Conservation (phyloP, 1,140 invertebrate genomes). For the Diachasma alloeum region DNA sequence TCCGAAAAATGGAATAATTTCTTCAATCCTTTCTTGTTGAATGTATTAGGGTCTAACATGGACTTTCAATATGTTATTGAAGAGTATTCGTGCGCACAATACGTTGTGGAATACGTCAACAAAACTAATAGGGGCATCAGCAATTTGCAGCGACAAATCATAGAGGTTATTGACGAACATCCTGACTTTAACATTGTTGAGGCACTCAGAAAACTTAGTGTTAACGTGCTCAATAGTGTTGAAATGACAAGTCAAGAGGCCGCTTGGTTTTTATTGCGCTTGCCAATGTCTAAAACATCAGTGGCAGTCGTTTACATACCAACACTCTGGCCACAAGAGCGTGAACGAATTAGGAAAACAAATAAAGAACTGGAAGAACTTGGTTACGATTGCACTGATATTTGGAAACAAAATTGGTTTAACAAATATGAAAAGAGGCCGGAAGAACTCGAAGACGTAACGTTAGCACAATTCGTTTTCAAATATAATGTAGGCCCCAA, state of each 20-base stretch:
- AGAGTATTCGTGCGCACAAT: conserved; percentile 53
- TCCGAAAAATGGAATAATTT: conserved; percentile 47
- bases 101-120: conserved; percentile 51
- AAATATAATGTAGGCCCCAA: conserved; percentile 41
- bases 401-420: conserved; percentile 48
- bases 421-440: conserved; percentile 46
- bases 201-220: conserved; percentile 33
- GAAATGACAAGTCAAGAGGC: conserved; percentile 46
- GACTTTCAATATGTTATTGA: conserved; percentile 56
- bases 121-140: conserved; percentile 53
- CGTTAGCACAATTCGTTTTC: conserved; percentile 42
- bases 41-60: conserved; percentile 47
- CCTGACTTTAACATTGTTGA: conserved; percentile 39
- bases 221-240: conserved; percentile 22
- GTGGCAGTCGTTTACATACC: conserved; percentile 12
- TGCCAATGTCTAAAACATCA: conserved; percentile 25
- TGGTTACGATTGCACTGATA: conserved; percentile 24
- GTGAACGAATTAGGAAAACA: conserved; percentile 18
- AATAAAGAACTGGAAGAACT: conserved; percentile 18
- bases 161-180: conserved; percentile 52
- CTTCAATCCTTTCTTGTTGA: conserved; percentile 51
- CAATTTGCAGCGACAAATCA: conserved; percentile 45
- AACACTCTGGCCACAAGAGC: conserved; percentile 23
- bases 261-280: conserved; percentile 40
- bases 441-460: conserved; percentile 35